These are phyloP conservation scores for Capra hircus DNA, from an alignment of 2,113 vertebrate genomes.

Conservation along the genomic window DNA sequence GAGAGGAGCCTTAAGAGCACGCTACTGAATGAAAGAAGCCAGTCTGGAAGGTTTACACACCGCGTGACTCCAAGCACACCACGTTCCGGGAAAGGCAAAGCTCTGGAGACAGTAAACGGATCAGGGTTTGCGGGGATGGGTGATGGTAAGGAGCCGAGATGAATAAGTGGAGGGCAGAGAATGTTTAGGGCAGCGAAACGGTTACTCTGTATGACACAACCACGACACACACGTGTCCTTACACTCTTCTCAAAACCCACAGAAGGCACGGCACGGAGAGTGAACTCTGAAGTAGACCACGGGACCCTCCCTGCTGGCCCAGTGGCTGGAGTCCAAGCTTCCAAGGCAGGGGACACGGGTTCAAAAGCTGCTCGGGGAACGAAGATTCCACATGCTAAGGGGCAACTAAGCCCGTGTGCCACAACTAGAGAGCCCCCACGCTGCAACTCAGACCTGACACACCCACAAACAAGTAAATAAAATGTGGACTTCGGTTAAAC, in stretches of 20 bases:
- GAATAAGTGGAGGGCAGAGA: not conserved
- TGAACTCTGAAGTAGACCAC: not conserved
- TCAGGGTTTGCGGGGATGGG: not conserved
- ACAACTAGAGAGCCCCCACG: not conserved
- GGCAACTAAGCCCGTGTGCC: rapidly evolving
- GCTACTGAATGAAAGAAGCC: not conserved
- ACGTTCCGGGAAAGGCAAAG: not conserved
- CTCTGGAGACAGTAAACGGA: too few relatives aligned
- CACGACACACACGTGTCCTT: not conserved
- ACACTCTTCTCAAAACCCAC: not conserved
- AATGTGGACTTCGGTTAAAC: not conserved
- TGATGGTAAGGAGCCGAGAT: not conserved
- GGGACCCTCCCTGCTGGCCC: not conserved
- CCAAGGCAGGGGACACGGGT: not conserved
- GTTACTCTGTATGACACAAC: rapidly evolving
- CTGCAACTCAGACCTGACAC: not conserved
- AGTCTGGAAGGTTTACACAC: not conserved
- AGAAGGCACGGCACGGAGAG: not conserved
- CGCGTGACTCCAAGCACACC: not conserved
- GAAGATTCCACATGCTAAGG: not conserved
- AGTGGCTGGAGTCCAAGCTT: not conserved
- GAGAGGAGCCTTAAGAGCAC: not conserved
- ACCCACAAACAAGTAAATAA: not conserved
- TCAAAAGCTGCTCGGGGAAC: not conserved
- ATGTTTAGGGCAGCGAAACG: not conserved